A percentile compares a stretch with the other conserved stretches of the same genome.
Conservation (phyloP, 2,797 vertebrate genomes). For the Squalus acanthias region DNA sequence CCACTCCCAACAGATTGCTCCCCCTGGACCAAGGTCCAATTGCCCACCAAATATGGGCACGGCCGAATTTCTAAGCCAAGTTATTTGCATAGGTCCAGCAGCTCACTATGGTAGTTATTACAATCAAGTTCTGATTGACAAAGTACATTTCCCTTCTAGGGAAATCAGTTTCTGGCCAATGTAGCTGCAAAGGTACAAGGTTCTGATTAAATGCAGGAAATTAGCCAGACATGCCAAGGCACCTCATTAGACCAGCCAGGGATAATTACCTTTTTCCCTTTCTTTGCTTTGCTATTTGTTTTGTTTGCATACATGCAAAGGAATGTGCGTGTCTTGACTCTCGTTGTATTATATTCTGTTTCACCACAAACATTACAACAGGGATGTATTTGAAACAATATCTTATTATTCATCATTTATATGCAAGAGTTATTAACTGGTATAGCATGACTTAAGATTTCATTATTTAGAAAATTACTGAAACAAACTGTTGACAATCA, state of each 20-base stretch:
- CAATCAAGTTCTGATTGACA: background rate
- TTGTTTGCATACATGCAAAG: background rate
- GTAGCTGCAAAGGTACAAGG: background rate
- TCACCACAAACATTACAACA: background rate
- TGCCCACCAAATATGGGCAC: background rate
- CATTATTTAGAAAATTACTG: background rate
- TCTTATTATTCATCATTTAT: background rate
- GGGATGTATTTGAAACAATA: background rate
- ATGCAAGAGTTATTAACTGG: background rate
- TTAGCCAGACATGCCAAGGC: background rate
- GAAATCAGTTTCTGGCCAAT: background rate
- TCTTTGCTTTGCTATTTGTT: constrained; percentile 2
- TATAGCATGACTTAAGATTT: background rate
- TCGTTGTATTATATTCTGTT: background rate
- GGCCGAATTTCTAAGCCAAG: background rate
- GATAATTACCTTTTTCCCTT: background rate
- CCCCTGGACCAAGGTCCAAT: background rate
- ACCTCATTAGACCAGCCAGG: background rate
- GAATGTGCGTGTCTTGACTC: background rate
- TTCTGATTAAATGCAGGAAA: constrained; percentile 25
- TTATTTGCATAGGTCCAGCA: background rate
- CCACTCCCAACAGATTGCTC: no score
- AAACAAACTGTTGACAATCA: background rate
- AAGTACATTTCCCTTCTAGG: background rate
- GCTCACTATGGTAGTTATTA: background rate